phyloP scores from a whole-genome alignment of 2,113 vertebrate genomes.

The Emydura subglobosa region DNA sequence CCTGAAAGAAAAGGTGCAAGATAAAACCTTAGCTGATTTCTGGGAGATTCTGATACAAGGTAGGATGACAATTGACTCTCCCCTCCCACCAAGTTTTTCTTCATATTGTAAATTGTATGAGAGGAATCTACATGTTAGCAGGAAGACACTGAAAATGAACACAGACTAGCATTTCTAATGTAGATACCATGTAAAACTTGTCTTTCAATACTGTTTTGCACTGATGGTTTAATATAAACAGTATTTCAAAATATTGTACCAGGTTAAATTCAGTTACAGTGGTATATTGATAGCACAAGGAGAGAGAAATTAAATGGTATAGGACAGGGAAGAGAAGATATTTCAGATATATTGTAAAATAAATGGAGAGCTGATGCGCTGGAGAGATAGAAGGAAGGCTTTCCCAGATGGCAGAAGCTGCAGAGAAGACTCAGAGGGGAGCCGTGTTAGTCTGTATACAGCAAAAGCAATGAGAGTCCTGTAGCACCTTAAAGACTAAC shows the following conservation, averaged over 20 bases:
- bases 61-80: slow-evolving; percentile 58
- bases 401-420: slow-evolving; percentile 41
- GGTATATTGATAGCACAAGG: slow-evolving; percentile 42
- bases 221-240: not conserved
- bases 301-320: slow-evolving; percentile 53
- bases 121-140: not conserved
- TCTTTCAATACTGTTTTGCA: not conserved
- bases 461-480: too few relatives aligned
- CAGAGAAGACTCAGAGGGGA: not conserved
- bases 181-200: not conserved
- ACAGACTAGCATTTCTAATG: not conserved
- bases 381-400: slow-evolving; percentile 33
- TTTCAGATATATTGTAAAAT: slow-evolving; percentile 22
- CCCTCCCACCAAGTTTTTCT: not conserved
- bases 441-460: too few relatives aligned
- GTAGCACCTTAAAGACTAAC: too few relatives aligned
- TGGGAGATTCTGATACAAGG: slow-evolving; percentile 94
- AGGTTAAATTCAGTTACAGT: slow-evolving; percentile 45
- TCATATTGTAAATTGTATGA: slow-evolving; percentile 5
- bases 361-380: slow-evolving; percentile 1
- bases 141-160: not conserved
- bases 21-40: slow-evolving; percentile 88
- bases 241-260: slow-evolving; percentile 22
- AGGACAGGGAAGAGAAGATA: not conserved
- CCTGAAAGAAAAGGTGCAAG: slow-evolving; percentile 87